Percentiles rank a stretch among this genome's conserved stretches.
Evolutionary conservation across 2,888 invertebrate species (phyloP).

Genomic region (Drosophila hamatofila): DNA sequence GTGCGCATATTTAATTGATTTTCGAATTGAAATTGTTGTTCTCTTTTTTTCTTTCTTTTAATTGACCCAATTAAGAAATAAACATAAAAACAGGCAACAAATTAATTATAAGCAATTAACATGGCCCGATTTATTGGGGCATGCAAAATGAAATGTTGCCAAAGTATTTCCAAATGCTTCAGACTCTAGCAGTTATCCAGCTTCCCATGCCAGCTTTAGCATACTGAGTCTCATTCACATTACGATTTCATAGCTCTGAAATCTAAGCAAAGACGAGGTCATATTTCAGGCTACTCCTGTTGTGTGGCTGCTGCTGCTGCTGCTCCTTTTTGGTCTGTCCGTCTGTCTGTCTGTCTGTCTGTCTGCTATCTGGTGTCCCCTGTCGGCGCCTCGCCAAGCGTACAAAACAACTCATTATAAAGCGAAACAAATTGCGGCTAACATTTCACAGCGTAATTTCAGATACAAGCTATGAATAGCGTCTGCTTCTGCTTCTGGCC

Average conservation of each 20-base stretch:
- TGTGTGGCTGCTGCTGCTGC: neutral
- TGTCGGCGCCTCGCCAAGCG: constrained; percentile 39
- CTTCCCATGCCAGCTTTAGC: neutral
- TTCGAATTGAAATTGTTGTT: constrained; percentile 21
- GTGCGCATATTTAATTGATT: constrained; percentile 36
- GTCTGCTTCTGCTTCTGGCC: neutral
- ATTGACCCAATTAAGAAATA: constrained; percentile 55
- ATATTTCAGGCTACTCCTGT: constrained; percentile 33
- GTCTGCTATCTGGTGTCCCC: constrained; percentile 8
- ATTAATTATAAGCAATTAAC: constrained; percentile 70
- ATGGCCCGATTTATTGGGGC: constrained; percentile 46
- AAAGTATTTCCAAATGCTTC: constrained; percentile 24
- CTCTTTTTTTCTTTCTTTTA: neutral
- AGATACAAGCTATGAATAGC: constrained; percentile 42
- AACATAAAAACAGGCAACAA: constrained; percentile 18
- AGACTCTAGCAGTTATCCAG: neutral
- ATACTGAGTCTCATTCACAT: constrained; percentile 5
- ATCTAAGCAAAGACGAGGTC: constrained; percentile 32
- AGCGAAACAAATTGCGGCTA: constrained; percentile 75
- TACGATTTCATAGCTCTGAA: constrained; percentile 30
- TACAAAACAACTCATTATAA: constrained; percentile 73
- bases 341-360: neutral
- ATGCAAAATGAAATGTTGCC: constrained; percentile 8
- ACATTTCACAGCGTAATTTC: constrained; percentile 71
- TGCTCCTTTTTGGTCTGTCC: neutral